Conservation (phyloP, 2,113 vertebrate genomes). For the Petroica traversi region DNA sequence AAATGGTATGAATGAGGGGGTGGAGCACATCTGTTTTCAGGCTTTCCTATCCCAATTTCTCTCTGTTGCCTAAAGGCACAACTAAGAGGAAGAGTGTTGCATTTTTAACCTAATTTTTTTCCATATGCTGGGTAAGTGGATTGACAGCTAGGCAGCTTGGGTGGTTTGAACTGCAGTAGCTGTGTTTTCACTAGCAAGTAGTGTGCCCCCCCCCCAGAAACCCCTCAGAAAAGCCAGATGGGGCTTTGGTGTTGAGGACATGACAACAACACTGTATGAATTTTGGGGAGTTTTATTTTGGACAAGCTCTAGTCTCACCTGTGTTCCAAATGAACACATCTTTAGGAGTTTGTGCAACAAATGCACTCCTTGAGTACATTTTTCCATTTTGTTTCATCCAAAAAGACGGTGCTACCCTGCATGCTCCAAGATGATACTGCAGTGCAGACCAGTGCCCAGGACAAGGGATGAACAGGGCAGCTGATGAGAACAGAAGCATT, state of each 20-base stretch:
- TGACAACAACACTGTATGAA: fast-evolving
- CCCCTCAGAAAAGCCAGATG: not conserved
- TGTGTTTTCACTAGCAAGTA: not conserved
- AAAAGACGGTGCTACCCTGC: not conserved
- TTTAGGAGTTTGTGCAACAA: not conserved
- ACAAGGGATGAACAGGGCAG: fast-evolving
- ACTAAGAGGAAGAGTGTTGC: not conserved
- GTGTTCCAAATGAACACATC: not conserved
- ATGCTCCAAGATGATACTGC: not conserved
- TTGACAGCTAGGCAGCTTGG: not conserved
- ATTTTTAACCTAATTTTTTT: not conserved
- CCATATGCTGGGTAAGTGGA: not conserved
- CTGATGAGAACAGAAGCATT: not conserved
- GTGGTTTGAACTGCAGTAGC: not conserved
- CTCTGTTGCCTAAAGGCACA: not conserved
- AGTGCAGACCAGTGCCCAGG: not conserved
- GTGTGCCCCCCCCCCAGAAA: not conserved
- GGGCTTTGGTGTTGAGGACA: not conserved
- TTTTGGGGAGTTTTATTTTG: not conserved
- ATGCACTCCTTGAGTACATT: not conserved
- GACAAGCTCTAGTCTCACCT: not conserved
- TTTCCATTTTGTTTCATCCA: not conserved
- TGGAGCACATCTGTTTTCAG: conserved; percentile 32
- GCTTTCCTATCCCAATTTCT: not conserved
- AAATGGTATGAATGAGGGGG: not conserved